Evolutionary conservation across 1,140 invertebrate genomes (phyloP).

Genomic region (Bombus vancouverensis): DNA sequence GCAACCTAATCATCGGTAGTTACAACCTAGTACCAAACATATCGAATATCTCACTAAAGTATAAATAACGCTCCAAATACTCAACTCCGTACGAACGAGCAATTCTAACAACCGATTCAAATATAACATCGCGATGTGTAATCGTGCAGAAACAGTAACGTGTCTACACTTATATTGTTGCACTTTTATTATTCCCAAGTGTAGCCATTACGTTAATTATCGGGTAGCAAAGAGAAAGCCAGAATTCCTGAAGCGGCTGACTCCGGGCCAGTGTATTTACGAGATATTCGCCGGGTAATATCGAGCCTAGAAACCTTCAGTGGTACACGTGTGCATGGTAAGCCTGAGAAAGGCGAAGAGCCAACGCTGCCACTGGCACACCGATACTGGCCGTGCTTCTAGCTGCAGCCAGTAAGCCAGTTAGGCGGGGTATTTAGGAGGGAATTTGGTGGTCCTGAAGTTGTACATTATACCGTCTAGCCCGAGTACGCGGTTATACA

Average conservation of each 20-base stretch:
- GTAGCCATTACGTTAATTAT: slow-evolving; percentile 31
- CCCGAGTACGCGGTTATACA: slow-evolving; percentile 54
- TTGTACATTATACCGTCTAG: slow-evolving; percentile 77
- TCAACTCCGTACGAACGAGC: too few relatives aligned
- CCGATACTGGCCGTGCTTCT: slow-evolving; percentile 35
- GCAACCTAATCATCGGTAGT: too few relatives aligned
- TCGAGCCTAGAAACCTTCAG: slow-evolving; percentile 62
- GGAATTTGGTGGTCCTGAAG: slow-evolving; percentile 75
- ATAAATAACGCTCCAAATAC: too few relatives aligned
- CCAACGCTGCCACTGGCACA: slow-evolving; percentile 25
- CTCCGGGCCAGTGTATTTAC: slow-evolving; percentile 70
- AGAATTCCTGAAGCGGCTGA: slow-evolving; percentile 69
- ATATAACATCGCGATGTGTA: too few relatives aligned
- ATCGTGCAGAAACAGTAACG: not conserved
- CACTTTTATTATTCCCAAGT: not conserved
- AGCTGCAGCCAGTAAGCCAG: slow-evolving; percentile 74
- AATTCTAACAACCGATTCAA: too few relatives aligned
- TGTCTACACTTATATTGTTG: too few relatives aligned
- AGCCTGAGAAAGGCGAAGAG: slow-evolving; percentile 60
- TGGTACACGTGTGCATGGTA: slow-evolving; percentile 63
- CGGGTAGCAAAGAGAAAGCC: slow-evolving; percentile 22
- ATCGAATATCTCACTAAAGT: too few relatives aligned
- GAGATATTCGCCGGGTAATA: slow-evolving; percentile 77
- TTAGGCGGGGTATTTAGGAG: slow-evolving; percentile 79
- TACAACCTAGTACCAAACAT: too few relatives aligned